These are phyloP conservation scores for Creontiades dilutus DNA, from an alignment of 2,888 invertebrate genomes.

Conservation along the genomic window DNA sequence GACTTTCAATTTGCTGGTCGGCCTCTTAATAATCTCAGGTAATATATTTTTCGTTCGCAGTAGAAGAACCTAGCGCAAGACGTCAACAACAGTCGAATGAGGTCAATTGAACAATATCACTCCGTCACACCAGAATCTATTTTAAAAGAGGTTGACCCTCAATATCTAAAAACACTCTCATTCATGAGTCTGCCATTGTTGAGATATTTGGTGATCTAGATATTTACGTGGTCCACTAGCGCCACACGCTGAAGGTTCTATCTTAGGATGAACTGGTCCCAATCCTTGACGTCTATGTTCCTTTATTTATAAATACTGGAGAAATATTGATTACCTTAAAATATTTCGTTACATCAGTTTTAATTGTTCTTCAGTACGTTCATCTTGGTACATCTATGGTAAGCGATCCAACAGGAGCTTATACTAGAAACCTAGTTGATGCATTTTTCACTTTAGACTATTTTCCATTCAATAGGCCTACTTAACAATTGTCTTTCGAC, in stretches of 20 bases:
- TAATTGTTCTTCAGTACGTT: not conserved
- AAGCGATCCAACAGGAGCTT: too few relatives aligned
- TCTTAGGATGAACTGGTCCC: not conserved
- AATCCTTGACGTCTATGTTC: not conserved
- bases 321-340: not conserved
- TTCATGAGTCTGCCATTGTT: conserved; percentile 15
- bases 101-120: conserved; percentile 7
- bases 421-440: too few relatives aligned
- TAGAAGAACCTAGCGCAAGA: not conserved
- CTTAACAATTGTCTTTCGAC: too few relatives aligned
- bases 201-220: not conserved
- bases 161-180: conserved; percentile 26
- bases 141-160: conserved; percentile 35
- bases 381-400: not conserved
- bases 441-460: too few relatives aligned
- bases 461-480: too few relatives aligned
- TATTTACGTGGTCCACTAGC: not conserved
- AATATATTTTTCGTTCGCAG: not conserved
- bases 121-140: conserved; percentile 11
- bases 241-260: not conserved
- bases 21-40: not conserved
- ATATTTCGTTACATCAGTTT: not conserved
- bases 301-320: not conserved
- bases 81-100: conserved; percentile 12
- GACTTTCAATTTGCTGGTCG: too few relatives aligned